Percentiles rank a stretch among this genome's conserved stretches.
phyloP scores from a whole-genome alignment of 2,797 vertebrate species.

The Gymnothorax javanicus region DNA sequence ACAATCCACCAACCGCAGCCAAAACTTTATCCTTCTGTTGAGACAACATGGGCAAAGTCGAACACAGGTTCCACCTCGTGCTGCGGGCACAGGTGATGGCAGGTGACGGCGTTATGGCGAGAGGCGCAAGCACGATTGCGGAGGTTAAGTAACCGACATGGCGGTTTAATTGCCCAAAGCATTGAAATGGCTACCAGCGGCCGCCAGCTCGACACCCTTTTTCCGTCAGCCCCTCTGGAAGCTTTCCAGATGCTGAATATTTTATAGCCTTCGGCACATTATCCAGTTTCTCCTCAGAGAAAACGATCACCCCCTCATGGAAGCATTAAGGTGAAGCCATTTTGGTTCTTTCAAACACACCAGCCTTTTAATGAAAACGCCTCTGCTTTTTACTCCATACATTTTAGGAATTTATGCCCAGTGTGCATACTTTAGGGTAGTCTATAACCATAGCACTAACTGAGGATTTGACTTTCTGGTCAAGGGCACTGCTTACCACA shows the following conservation, averaged over 20 bases:
- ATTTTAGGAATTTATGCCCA: not conserved
- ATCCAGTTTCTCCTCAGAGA: conserved; percentile 10
- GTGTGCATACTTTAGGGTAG: not conserved
- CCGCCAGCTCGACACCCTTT: not conserved
- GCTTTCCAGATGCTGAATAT: not conserved
- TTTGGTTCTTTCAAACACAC: not conserved
- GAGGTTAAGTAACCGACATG: conserved; percentile 11
- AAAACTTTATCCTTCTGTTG: not conserved
- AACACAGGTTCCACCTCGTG: not conserved
- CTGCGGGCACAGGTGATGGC: not conserved
- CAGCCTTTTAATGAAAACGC: conserved; percentile 4
- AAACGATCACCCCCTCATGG: conserved; percentile 17
- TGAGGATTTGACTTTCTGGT: not conserved
- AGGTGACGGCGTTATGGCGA: not conserved
- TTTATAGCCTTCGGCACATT: not conserved
- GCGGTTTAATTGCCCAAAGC: not conserved
- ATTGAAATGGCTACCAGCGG: not conserved
- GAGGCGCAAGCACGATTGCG: not conserved
- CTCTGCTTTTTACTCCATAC: not conserved
- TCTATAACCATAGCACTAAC: not conserved
- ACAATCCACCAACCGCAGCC: not conserved
- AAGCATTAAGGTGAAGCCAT: conserved; percentile 1
- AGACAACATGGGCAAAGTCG: not conserved
- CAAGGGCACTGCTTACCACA: not conserved
- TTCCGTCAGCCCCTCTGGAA: conserved; percentile 10